Conservation (phyloP, 2,113 vertebrate genomes). For the Monopterus albus region DNA sequence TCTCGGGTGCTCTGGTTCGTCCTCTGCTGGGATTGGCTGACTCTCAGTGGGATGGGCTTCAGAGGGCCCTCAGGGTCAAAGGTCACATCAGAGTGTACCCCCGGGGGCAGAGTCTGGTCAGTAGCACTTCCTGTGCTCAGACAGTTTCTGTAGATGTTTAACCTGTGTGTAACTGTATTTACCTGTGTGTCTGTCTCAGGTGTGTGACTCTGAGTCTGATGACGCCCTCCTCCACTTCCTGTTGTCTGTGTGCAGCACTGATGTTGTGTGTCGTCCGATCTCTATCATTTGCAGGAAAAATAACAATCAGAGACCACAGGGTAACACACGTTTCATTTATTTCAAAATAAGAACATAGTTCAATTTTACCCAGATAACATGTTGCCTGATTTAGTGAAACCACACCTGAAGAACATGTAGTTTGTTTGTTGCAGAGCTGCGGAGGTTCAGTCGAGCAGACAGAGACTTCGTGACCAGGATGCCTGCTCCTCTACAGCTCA, state of each 20-base stretch:
- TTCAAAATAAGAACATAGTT: no score
- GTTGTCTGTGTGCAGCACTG: slow-evolving; percentile 68
- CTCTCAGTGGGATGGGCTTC: slow-evolving; percentile 86
- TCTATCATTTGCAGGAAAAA: slow-evolving; percentile 72
- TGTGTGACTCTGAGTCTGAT: slow-evolving; percentile 60
- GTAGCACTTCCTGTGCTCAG: slow-evolving; percentile 26
- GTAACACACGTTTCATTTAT: slow-evolving; percentile 40
- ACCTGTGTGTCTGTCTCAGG: slow-evolving; percentile 44
- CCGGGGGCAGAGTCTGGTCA: slow-evolving; percentile 73
- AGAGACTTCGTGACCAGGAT: slow-evolving; percentile 73
- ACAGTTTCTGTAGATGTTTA: neutral
- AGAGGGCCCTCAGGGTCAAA: slow-evolving; percentile 79
- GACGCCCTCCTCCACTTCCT: slow-evolving; percentile 75
- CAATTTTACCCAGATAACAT: neutral
- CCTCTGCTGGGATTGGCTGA: slow-evolving; percentile 78
- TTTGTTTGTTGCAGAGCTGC: slow-evolving; percentile 53
- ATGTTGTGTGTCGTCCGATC: slow-evolving; percentile 58
- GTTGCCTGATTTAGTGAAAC: neutral
- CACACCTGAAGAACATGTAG: neutral
- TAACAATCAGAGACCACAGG: slow-evolving; percentile 35
- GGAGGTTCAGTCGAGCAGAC: slow-evolving; percentile 67
- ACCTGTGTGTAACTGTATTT: neutral
- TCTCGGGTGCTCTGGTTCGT: slow-evolving; percentile 76
- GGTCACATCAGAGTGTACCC: slow-evolving; percentile 80
- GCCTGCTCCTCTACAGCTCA: slow-evolving; percentile 67